These are phyloP conservation scores for Spodoptera exigua DNA, from an alignment of 2,888 invertebrate species.

Conservation along the genomic window DNA sequence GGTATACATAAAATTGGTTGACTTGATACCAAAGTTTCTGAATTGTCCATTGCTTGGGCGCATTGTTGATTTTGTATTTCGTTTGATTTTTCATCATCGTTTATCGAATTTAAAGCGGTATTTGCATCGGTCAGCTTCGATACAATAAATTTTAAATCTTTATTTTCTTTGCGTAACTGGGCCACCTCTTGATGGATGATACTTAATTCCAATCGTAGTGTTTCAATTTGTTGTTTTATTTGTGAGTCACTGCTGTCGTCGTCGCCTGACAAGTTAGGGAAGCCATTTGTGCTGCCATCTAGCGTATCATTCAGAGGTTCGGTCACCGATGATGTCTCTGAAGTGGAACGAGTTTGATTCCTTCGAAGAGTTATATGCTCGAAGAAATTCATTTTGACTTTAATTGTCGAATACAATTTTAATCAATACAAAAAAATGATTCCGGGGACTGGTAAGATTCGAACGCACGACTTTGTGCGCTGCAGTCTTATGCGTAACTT, in stretches of 20 bases:
- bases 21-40: background rate
- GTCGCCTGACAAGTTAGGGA: background rate
- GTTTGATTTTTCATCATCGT: background rate
- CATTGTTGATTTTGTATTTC: background rate
- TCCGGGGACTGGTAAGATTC: too few species aligned
- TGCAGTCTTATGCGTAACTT: background rate
- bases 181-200: background rate
- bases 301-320: background rate
- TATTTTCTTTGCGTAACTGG: background rate
- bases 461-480: background rate
- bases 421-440: too few species aligned
- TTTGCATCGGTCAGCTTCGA: background rate
- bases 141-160: background rate
- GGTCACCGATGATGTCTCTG: background rate
- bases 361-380: background rate
- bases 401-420: background rate
- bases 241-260: background rate
- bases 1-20: background rate
- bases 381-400: constrained; percentile 2
- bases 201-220: constrained; percentile 1
- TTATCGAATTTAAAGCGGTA: background rate
- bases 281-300: constrained; percentile 4
- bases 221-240: background rate
- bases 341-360: background rate
- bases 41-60: background rate